Evolutionary conservation across 2,888 invertebrate species (phyloP), one percentile per base, ranked within the genome.

Genomic region (Drosophila lacicola): DNA sequence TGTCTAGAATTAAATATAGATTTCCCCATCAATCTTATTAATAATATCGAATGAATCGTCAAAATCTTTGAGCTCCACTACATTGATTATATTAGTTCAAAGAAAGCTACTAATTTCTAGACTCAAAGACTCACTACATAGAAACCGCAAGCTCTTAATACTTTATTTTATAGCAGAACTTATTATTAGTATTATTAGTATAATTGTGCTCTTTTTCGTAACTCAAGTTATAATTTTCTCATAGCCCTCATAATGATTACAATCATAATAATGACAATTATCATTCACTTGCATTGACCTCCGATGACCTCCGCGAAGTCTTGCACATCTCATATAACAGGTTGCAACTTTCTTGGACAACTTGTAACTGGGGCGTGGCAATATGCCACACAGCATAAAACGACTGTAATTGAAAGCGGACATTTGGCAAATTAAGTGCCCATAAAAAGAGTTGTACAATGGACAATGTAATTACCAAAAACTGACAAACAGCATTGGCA

Each of bases 351-450:
- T 49, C 49, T 54, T 51, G 68, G 57, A 70, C 57, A 50, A 51
- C 44, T 56, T 49, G 46, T 42, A 49, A 72, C 10, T 49, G 60
- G 53, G 78, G 74, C 78, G 74, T 74, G 78, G 56, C 57, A 50
- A 14, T 54, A 29, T 13, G 42, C 19, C 29, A 50, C 14, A 36
- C 39, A 47, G 36, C 58, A 50, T 46, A 8, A 49, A 71, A 62
- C 46, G 34, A 62, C 50, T 64, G 37, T 75, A 75, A 69, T 78
- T 69, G 78, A 75, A 78, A 74, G 54, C 10, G 54, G 57, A 64
- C 70, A 74, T 74, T 75, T 75, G 70, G 70, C 81, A 86, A 86
- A 81, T 86, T 72, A 78, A 86, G 67, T 80, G 87, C 41, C 87
- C 81, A 83, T 80, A 65, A 80, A 82, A 82, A 80, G 63, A 72